Evolutionary conservation across 2,797 vertebrate species (phyloP).

Genomic region (Semaprochilodus insignis): DNA sequence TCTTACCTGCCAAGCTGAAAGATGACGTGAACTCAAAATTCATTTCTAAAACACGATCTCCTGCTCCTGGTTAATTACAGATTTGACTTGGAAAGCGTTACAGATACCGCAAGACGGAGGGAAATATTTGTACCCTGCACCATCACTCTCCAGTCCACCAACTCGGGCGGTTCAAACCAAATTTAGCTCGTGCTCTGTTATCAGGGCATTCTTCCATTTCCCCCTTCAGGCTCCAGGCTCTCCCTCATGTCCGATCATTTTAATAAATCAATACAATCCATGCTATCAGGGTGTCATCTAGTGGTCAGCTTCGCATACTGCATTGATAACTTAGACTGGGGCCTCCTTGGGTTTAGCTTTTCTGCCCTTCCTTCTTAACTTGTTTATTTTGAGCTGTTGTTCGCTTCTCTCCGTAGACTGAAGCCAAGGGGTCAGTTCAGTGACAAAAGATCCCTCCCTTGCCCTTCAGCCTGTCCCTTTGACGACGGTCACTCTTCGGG

Average conservation of each 20-base stretch:
- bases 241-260: constrained; percentile 63
- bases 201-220: constrained; percentile 7
- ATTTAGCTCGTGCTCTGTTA: constrained; percentile 11
- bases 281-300: constrained; percentile 97
- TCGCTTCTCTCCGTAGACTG: constrained; percentile 24
- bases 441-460: constrained; percentile 60
- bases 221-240: not conserved
- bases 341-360: not conserved
- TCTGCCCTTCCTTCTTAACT: constrained; percentile 25
- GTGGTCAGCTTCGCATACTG: constrained; percentile 88
- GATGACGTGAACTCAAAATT: constrained; percentile 54
- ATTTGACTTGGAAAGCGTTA: constrained; percentile 53
- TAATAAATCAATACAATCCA: constrained; percentile 76
- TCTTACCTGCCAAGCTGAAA: constrained; percentile 75
- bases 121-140: constrained; percentile 32
- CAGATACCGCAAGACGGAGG: constrained; percentile 44
- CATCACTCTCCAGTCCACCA: constrained; percentile 14
- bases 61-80: constrained; percentile 44
- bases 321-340: constrained; percentile 65
- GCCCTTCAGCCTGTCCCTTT: constrained; percentile 69
- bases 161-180: constrained; percentile 33
- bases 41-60: constrained; percentile 35
- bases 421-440: constrained; percentile 61
- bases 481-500: constrained; percentile 69
- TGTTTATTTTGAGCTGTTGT: constrained; percentile 35